phyloP scores from a whole-genome alignment of 2,113 vertebrate genomes.

The Otis tarda region DNA sequence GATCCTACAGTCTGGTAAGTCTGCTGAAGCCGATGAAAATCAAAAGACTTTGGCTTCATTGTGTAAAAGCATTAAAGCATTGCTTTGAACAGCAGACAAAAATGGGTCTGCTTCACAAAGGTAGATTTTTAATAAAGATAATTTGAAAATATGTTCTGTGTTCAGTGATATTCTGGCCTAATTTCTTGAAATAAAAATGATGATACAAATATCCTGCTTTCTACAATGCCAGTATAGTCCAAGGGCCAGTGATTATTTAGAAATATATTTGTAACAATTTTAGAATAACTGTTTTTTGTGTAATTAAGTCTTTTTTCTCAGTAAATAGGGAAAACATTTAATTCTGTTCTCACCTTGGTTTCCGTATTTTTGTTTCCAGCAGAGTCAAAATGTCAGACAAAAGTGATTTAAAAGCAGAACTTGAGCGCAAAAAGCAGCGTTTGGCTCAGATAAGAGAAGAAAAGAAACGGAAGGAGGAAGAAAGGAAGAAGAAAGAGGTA shows the following conservation, averaged over 20 bases:
- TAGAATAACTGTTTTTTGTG: neutral
- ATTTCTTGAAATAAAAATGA: neutral
- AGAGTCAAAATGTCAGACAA: constrained; percentile 92
- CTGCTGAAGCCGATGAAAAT: neutral
- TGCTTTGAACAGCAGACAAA: neutral
- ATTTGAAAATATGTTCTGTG: neutral
- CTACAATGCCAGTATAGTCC: neutral
- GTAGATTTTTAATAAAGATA: neutral
- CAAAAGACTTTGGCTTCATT: neutral
- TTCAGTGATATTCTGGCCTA: neutral
- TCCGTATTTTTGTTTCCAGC: constrained; percentile 29
- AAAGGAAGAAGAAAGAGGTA: constrained; percentile 98
- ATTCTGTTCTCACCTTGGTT: neutral
- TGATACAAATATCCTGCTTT: neutral
- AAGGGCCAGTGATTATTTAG: neutral
- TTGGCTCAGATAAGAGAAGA: constrained; percentile 98
- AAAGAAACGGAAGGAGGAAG: constrained; percentile 98
- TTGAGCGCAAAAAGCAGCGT: constrained; percentile 97
- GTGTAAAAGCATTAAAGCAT: neutral
- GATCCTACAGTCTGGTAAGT: neutral
- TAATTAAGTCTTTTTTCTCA: neutral
- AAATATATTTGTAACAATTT: neutral
- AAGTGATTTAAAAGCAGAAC: constrained; percentile 97
- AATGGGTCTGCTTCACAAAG: neutral
- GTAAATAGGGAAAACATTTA: neutral